Evolutionary conservation across 2,888 invertebrate species (phyloP).

Genomic region (Drosophila mettleri): DNA sequence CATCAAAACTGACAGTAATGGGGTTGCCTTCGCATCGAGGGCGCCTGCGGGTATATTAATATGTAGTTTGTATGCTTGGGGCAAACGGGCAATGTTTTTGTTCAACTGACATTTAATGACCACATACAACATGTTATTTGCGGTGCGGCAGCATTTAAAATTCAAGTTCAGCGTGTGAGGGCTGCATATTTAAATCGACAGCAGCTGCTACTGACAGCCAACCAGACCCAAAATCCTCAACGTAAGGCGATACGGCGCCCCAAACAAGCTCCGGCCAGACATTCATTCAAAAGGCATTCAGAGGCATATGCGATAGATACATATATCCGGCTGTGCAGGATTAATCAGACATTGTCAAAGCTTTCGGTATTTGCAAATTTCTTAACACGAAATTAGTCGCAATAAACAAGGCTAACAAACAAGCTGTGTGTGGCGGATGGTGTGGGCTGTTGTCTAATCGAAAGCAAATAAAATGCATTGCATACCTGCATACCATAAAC

Average conservation of each 20-base stretch:
- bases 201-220: constrained; percentile 70
- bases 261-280: constrained; percentile 2
- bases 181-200: constrained; percentile 50
- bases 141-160: constrained; percentile 66
- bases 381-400: constrained; percentile 80
- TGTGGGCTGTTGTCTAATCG: constrained; percentile 62
- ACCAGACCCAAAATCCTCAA: constrained; percentile 3
- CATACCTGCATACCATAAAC: constrained; percentile 78
- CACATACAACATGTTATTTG: constrained; percentile 69
- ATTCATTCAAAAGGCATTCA: constrained; percentile 39
- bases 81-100: constrained; percentile 42
- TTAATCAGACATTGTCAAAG: constrained; percentile 56
- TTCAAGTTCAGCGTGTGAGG: constrained; percentile 67
- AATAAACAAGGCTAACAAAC: constrained; percentile 76
- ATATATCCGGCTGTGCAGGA: constrained; percentile 41
- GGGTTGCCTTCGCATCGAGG: constrained; percentile 8
- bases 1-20: constrained; percentile 50
- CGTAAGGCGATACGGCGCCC: neutral
- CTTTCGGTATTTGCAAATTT: constrained; percentile 71
- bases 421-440: constrained; percentile 23
- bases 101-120: constrained; percentile 76
- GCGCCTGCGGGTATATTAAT: constrained; percentile 37
- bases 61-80: constrained; percentile 30
- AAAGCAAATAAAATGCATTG: constrained; percentile 79
- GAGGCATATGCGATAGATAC: constrained; percentile 38